These are phyloP conservation scores for Dromococcyx pavoninus DNA, from an alignment of 2,797 vertebrate species.

Conservation along the genomic window DNA sequence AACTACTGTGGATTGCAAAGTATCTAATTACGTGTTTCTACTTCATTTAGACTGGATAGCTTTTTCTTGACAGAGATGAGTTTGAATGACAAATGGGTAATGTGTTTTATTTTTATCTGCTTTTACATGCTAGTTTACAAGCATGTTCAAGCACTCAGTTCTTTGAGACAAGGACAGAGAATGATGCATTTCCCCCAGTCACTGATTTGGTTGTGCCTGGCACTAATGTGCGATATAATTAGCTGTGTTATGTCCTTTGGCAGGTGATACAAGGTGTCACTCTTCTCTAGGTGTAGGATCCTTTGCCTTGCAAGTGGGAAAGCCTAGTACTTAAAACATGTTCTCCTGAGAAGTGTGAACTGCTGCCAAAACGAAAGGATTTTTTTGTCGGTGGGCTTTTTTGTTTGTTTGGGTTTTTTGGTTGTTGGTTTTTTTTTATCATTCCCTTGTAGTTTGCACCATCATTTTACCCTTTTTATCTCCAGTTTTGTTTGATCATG, in stretches of 20 bases:
- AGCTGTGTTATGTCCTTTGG: background rate
- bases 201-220: background rate
- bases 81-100: background rate
- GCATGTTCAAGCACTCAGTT: background rate
- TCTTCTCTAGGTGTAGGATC: background rate
- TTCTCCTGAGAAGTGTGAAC: background rate
- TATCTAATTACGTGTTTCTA: background rate
- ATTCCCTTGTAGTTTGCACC: background rate
- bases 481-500: background rate
- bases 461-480: background rate
- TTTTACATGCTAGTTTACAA: background rate
- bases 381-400: background rate
- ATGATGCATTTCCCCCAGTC: background rate
- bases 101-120: background rate
- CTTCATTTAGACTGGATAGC: background rate
- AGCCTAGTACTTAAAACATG: background rate
- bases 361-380: background rate
- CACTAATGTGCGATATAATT: background rate
- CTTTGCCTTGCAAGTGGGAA: conserved; percentile 41
- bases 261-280: background rate
- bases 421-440: background rate
- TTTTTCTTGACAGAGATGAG: background rate
- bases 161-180: background rate
- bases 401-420: too few relatives aligned
- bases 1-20: background rate